Evolutionary conservation across 2,797 vertebrate species (phyloP).

Genomic region (Notoglanidium macrostoma): DNA sequence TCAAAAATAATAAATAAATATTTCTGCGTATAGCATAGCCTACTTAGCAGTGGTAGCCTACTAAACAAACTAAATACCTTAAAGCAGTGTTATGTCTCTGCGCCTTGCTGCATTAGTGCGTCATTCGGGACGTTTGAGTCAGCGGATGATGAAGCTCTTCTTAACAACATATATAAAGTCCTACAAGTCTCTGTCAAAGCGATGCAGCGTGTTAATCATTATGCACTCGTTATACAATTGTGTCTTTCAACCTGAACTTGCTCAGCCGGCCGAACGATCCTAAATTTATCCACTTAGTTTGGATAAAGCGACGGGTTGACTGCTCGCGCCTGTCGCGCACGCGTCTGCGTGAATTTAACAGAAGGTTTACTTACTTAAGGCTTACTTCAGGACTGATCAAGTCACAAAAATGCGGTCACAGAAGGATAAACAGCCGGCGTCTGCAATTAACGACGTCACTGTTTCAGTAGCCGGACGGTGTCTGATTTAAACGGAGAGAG

Average conservation of each 20-base stretch:
- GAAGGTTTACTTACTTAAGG: slow-evolving; percentile 20
- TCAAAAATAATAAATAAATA: not conserved
- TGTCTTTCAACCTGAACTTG: slow-evolving; percentile 1
- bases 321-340: not conserved
- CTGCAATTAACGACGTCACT: slow-evolving; percentile 35
- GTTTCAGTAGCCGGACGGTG: slow-evolving; percentile 3
- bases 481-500: not conserved
- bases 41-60: not conserved
- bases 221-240: not conserved
- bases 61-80: slow-evolving; percentile 12
- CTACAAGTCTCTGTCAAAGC: slow-evolving; percentile 17
- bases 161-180: slow-evolving; percentile 15
- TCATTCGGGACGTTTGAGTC: slow-evolving; percentile 42
- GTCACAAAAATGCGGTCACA: slow-evolving; percentile 29
- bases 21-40: not conserved
- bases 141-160: slow-evolving; percentile 21
- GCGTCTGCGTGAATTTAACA: slow-evolving; percentile 29
- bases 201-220: not conserved
- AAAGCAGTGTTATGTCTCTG: slow-evolving; percentile 11
- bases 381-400: not conserved
- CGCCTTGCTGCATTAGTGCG: slow-evolving; percentile 49
- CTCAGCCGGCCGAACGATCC: not conserved
- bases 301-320: slow-evolving; percentile 37
- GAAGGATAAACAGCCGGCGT: slow-evolving; percentile 28
- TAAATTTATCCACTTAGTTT: slow-evolving; percentile 51